These are phyloP conservation scores for Chymomyza costata DNA, from an alignment of 1,140 invertebrate species.

Conservation along the genomic window DNA sequence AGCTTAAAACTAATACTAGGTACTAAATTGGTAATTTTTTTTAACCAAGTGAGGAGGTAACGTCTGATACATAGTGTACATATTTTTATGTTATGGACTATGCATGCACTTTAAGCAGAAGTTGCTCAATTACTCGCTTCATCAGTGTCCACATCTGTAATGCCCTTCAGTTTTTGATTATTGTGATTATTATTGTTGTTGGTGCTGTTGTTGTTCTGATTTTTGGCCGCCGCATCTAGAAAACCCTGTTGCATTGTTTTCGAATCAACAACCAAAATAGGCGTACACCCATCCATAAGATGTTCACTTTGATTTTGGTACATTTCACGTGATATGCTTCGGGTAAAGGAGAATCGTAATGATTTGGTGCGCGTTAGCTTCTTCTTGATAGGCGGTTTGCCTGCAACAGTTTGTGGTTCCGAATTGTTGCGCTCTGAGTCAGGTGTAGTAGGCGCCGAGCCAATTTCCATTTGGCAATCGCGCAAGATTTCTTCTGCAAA, in stretches of 20 bases:
- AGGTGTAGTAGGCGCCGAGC: conserved; percentile 51
- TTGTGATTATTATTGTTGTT: conserved; percentile 24
- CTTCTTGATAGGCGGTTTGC: conserved; percentile 77
- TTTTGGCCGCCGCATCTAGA: conserved; percentile 50
- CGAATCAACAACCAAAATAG: conserved; percentile 78
- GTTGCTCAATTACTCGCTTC: conserved; percentile 62
- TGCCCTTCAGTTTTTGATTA: conserved; percentile 55
- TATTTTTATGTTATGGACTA: too few species aligned
- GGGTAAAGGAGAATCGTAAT: conserved; percentile 81
- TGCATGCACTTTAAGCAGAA: too few species aligned
- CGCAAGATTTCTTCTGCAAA: conserved; percentile 82
- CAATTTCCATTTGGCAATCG: conserved; percentile 63
- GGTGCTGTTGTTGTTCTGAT: conserved; percentile 32
- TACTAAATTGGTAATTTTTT: conserved; percentile 30
- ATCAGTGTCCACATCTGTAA: conserved; percentile 68
- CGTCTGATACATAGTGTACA: too few species aligned
- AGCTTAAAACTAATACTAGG: background rate
- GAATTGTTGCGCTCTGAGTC: conserved; percentile 56
- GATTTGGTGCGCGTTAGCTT: conserved; percentile 77
- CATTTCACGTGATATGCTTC: conserved; percentile 80
- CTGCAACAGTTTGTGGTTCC: conserved; percentile 65
- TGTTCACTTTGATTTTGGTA: conserved; percentile 80
- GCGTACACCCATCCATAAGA: conserved; percentile 81
- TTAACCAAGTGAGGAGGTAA: too few species aligned
- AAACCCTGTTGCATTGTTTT: conserved; percentile 60